These are phyloP conservation scores for Dicyrtomina minuta DNA, from an alignment of 2,888 invertebrate species.

Conservation along the genomic window DNA sequence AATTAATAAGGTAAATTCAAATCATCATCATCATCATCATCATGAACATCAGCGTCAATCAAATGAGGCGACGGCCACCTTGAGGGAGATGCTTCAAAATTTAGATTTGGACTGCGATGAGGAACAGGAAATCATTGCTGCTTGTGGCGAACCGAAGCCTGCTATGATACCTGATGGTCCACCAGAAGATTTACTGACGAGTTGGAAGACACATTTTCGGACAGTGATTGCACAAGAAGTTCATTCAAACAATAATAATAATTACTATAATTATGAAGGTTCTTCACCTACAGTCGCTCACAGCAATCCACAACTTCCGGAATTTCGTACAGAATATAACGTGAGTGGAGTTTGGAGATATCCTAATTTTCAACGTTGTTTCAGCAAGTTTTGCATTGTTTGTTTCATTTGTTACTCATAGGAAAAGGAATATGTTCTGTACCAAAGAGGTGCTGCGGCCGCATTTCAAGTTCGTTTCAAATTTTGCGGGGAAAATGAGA, in stretches of 20 bases:
- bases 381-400: background rate
- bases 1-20: background rate
- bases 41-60: no score
- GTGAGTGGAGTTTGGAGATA: no score
- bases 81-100: constrained; percentile 42
- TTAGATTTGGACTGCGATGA: constrained; percentile 42
- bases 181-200: constrained; percentile 70
- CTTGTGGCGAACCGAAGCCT: constrained; percentile 41
- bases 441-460: constrained; percentile 38
- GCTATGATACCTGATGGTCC: constrained; percentile 24
- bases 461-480: constrained; percentile 50
- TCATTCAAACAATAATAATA: constrained; percentile 26
- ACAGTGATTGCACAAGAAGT: constrained; percentile 58
- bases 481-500: constrained; percentile 48
- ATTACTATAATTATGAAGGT: constrained; percentile 33
- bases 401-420: constrained; percentile 4
- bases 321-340: constrained; percentile 40
- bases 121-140: constrained; percentile 50
- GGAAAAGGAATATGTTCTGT: constrained; percentile 48
- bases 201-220: constrained; percentile 78
- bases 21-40: no score
- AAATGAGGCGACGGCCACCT: no score
- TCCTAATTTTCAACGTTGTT: constrained; percentile 3
- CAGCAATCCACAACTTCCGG: constrained; percentile 48
- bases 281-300: constrained; percentile 43